A percentile compares a stretch with the other conserved stretches of the same genome.
Conservation (phyloP, 2,888 invertebrate genomes). For the Drosophila melanosoma region DNA sequence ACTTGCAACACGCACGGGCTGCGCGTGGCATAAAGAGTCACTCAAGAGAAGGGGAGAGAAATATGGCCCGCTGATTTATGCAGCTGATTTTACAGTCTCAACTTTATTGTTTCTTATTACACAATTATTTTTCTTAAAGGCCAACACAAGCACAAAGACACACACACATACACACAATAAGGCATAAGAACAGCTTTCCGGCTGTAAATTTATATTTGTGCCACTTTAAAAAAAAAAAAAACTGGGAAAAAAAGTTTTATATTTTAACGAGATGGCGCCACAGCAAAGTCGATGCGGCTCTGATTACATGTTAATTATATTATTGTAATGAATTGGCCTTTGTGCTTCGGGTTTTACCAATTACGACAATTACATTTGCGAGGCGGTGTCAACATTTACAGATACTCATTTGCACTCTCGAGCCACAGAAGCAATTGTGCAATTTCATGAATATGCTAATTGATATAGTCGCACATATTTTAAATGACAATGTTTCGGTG, state of each 20-base stretch:
- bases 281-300: conserved; percentile 60
- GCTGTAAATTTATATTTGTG: conserved; percentile 53
- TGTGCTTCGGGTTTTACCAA: conserved; percentile 32
- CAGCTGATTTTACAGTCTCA: conserved; percentile 66
- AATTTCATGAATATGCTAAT: conserved; percentile 54
- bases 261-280: conserved; percentile 37
- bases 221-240: conserved; percentile 24
- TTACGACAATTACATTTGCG: conserved; percentile 42
- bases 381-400: conserved; percentile 29
- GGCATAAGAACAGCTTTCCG: background rate
- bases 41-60: background rate
- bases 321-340: conserved; percentile 53
- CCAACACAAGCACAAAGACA: background rate
- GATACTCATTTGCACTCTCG: conserved; percentile 14
- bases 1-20: conserved; percentile 36
- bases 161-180: background rate
- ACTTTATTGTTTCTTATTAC: conserved; percentile 69
- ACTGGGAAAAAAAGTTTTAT: background rate
- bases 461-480: conserved; percentile 22
- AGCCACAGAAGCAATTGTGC: conserved; percentile 1
- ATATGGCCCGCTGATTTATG: conserved; percentile 61
- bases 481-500: background rate
- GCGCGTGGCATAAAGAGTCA: background rate
- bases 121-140: conserved; percentile 53
- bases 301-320: conserved; percentile 79